Evolutionary conservation across 2,113 vertebrate genomes (phyloP).

Genomic region (Helogale parvula): DNA sequence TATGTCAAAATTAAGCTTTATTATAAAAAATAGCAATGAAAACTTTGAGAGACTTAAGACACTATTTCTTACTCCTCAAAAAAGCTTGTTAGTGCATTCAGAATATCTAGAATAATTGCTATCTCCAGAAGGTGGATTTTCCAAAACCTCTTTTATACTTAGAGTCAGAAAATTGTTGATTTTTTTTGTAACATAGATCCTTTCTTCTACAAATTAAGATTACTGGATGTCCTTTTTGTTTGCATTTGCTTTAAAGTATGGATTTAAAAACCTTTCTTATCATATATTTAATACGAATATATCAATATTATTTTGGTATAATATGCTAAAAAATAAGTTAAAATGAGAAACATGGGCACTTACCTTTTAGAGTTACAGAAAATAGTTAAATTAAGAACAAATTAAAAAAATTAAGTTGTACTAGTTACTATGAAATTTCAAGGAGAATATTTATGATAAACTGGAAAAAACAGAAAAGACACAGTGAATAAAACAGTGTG

Average conservation of each 20-base stretch:
- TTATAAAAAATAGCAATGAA: neutral
- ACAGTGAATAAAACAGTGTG: neutral
- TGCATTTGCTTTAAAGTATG: neutral
- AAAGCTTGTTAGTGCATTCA: neutral
- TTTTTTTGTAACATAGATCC: neutral
- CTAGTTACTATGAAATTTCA: neutral
- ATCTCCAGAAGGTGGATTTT: neutral
- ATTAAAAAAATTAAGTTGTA: neutral
- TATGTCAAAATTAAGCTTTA: neutral
- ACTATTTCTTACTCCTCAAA: neutral
- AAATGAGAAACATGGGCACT: neutral
- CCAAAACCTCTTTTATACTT: neutral
- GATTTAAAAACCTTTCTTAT: constrained; percentile 6
- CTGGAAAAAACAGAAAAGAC: neutral
- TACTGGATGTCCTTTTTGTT: neutral
- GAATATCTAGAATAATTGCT: neutral
- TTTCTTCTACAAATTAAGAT: constrained; percentile 21
- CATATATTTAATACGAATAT: neutral
- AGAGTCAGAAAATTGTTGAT: neutral
- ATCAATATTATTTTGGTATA: neutral
- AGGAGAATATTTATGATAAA: neutral
- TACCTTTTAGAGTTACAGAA: neutral
- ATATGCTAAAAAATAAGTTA: neutral
- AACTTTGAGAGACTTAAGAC: neutral
- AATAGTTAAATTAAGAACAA: neutral